Evolutionary conservation across 2,888 invertebrate genomes (phyloP).

Genomic region (Lymantria dispar): DNA sequence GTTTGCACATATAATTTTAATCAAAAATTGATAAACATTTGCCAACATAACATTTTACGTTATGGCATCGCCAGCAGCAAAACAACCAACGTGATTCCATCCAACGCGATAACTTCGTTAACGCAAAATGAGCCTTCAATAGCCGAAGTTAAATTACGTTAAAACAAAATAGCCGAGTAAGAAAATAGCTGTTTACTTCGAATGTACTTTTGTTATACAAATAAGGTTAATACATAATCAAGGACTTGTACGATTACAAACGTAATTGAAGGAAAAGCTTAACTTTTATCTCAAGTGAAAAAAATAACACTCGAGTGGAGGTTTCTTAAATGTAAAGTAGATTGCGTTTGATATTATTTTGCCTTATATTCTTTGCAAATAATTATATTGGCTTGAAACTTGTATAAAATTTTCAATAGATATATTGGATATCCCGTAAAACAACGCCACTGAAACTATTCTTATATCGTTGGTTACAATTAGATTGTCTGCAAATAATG

Average conservation of each 20-base stretch:
- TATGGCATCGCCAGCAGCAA: conserved; percentile 32
- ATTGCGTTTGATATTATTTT: background rate
- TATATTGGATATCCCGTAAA: no score
- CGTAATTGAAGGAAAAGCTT: conserved; percentile 18
- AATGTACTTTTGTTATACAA: conserved; percentile 37
- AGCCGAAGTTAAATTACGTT: conserved; percentile 75
- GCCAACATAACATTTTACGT: conserved; percentile 23
- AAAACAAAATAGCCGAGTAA: conserved; percentile 61
- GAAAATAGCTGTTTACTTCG: conserved; percentile 52
- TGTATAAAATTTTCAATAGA: no score
- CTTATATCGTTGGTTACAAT: no score
- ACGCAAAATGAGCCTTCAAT: conserved; percentile 68
- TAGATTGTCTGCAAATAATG: no score
- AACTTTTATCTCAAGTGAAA: conserved; percentile 10
- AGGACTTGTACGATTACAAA: conserved; percentile 29
- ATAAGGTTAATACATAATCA: conserved; percentile 36
- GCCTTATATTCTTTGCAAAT: no score
- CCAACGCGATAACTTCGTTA: conserved; percentile 61
- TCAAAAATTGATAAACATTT: conserved; percentile 35
- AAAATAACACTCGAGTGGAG: background rate
- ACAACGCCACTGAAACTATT: no score
- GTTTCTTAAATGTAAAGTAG: background rate
- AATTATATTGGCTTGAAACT: no score
- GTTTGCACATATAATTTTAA: conserved; percentile 24
- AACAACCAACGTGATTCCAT: conserved; percentile 46